Evolutionary conservation across 2,888 invertebrate genomes (phyloP), one percentile per base, ranked within the genome.

Genomic region (Galeopsomyia nigrocyanea): DNA sequence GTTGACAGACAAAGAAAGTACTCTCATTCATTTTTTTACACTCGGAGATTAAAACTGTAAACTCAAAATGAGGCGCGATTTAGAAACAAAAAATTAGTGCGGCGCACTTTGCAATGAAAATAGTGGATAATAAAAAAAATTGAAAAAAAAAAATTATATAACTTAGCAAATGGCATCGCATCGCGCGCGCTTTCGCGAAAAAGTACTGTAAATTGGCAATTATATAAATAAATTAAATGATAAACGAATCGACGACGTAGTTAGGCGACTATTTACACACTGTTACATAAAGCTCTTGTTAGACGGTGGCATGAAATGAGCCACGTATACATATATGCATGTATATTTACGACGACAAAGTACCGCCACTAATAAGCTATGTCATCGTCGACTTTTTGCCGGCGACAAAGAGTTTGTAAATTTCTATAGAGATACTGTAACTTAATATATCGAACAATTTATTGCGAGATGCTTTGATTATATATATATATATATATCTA

Each of bases 11-110:
- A 68, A 75, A 71, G 73, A 75, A 75, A 75, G 74, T 75, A 75
- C 71, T 75, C 75, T 74, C 68, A 71, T 74, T 75, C 75, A 69
- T 74, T 75, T 75, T n/a, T 75, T 75, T 75, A 75, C 75, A 75
- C 73, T 72, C 60, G 55, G 47, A 68, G 64, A 68, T 19, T 60
- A 63, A n/a, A 56, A 47, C n/a, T 51, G 58, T 10, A 67, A 58
- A 60, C 39, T 39, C 13, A 19, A 46, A 61, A 56, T n/a, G 57
- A 67, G 57, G 68, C 49, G 60, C 63, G 66, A 47, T 16, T 71
- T 68, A 69, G 69, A 46, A 6, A 19, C 58, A 55, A 39, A 58
- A 51, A 51, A 58, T 47, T 68, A 71, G 65, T 31, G 64, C 64
- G 53, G 56, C 55, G 65, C 64, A 75, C 75, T 73, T 68, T 71